Conservation (phyloP, 1,140 invertebrate species). For the Psix sp. region DNA sequence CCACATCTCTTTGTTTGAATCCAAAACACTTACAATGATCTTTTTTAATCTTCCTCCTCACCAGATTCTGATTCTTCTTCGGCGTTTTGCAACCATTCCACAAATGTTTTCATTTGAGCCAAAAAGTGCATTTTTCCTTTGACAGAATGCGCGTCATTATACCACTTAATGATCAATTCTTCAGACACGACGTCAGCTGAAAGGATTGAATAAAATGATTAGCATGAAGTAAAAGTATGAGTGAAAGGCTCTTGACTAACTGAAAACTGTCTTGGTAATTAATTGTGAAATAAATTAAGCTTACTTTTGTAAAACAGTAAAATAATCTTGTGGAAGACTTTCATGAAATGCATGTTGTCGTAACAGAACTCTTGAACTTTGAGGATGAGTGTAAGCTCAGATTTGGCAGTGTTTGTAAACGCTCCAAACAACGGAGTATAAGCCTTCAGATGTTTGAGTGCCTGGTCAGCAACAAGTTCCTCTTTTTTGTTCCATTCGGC, state of each 20-base stretch:
- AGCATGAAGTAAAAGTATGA: too few relatives aligned
- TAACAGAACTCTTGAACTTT: constrained; percentile 98
- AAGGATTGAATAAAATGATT: too few relatives aligned
- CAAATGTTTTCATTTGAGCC: constrained; percentile 97
- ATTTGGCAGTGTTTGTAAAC: constrained; percentile 88
- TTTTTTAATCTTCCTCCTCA: constrained; percentile 73
- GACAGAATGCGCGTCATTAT: constrained; percentile 91
- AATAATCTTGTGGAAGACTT: constrained; percentile 98
- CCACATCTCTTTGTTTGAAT: neutral
- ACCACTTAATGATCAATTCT: constrained; percentile 95
- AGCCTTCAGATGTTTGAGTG: constrained; percentile 90
- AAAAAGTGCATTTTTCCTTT: constrained; percentile 98
- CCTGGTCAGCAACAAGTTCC: constrained; percentile 95
- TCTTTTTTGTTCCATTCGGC: constrained; percentile 99
- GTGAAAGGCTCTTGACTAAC: too few relatives aligned
- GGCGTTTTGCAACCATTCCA: constrained; percentile 97
- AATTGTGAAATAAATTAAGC: constrained; percentile 49
- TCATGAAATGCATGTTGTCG: constrained; percentile 99
- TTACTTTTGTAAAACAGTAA: constrained; percentile 96
- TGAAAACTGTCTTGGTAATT: too few relatives aligned
- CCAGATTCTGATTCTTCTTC: constrained; percentile 87
- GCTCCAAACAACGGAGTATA: constrained; percentile 91
- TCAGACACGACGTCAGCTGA: constrained; percentile 92
- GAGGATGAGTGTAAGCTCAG: constrained; percentile 91
- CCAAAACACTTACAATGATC: constrained; percentile 25